phyloP scores from a whole-genome alignment of 2,797 vertebrate species.

The Buphagus erythrorhynchus region DNA sequence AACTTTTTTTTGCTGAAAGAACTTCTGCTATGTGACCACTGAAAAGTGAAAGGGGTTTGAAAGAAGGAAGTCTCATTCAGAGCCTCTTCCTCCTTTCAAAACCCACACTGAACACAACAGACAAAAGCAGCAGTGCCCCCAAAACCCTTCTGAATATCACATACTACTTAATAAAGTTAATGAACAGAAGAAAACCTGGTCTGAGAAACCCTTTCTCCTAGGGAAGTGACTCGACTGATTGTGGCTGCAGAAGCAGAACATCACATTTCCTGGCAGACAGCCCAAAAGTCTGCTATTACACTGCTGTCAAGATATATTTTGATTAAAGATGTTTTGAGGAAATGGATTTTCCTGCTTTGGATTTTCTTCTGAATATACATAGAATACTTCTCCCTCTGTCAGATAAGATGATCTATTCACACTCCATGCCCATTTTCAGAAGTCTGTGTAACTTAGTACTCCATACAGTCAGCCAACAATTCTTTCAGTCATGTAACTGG shows the following conservation, averaged over 20 bases:
- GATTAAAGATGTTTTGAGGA: conserved; percentile 38
- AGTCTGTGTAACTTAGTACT: background rate
- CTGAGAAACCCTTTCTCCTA: background rate
- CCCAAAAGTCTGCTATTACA: background rate
- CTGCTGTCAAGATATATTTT: background rate
- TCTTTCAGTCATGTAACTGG: background rate
- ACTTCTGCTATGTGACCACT: background rate
- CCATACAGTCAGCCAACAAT: background rate
- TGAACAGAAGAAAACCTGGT: background rate
- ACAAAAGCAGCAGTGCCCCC: background rate
- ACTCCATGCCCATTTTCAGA: background rate
- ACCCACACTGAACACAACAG: background rate
- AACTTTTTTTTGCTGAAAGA: background rate
- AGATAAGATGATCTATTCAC: background rate
- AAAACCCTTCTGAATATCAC: background rate
- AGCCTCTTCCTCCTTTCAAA: background rate
- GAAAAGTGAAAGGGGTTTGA: background rate
- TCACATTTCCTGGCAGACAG: background rate
- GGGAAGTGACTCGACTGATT: background rate
- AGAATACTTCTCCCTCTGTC: background rate
- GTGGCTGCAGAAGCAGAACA: background rate
- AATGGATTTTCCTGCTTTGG: conserved; percentile 6
- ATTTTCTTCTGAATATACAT: background rate
- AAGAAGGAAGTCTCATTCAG: background rate
- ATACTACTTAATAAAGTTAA: background rate